These are phyloP conservation scores for Ormyrus rosae DNA, from an alignment of 2,888 invertebrate species.

Conservation along the genomic window DNA sequence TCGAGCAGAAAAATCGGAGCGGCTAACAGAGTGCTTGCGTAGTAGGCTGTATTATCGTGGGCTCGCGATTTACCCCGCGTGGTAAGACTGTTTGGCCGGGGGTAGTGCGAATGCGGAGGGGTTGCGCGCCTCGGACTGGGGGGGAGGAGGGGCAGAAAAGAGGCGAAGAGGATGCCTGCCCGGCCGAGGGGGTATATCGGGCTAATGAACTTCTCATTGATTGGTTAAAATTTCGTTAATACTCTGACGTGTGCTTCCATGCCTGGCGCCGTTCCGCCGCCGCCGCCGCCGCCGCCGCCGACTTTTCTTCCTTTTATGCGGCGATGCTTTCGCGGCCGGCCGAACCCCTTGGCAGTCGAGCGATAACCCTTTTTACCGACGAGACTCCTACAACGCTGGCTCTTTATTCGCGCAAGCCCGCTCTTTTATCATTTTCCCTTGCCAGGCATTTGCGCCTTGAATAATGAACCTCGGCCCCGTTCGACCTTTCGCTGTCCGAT, in stretches of 20 bases:
- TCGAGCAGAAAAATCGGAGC: conserved; percentile 24
- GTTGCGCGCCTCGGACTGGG: conserved; percentile 59
- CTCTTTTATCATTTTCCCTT: conserved; percentile 44
- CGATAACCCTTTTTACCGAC: conserved; percentile 50
- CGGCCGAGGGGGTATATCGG: conserved; percentile 58
- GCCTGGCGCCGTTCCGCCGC: conserved; percentile 61
- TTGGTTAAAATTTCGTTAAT: conserved; percentile 75
- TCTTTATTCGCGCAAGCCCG: conserved; percentile 34
- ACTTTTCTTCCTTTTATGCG: conserved; percentile 41
- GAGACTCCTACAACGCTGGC: background rate
- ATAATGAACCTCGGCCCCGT: conserved; percentile 50
- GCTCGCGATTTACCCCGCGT: conserved; percentile 66
- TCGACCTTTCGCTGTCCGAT: conserved; percentile 52
- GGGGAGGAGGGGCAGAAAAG: conserved; percentile 51
- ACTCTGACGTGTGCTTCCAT: conserved; percentile 71
- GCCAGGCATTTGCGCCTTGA: conserved; percentile 42
- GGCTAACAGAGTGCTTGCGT: conserved; percentile 1
- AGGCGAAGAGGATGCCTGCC: conserved; percentile 51
- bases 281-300: background rate
- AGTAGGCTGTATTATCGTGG: conserved; percentile 60
- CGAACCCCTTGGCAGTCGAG: conserved; percentile 24
- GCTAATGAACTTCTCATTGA: conserved; percentile 75
- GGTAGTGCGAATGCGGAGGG: conserved; percentile 19
- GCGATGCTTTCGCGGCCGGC: conserved; percentile 22
- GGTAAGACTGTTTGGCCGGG: conserved; percentile 61